A percentile compares a stretch with the other conserved stretches of the same genome.
phyloP scores from a whole-genome alignment of 2,888 invertebrate genomes.

The Pantelozetes paolii region DNA sequence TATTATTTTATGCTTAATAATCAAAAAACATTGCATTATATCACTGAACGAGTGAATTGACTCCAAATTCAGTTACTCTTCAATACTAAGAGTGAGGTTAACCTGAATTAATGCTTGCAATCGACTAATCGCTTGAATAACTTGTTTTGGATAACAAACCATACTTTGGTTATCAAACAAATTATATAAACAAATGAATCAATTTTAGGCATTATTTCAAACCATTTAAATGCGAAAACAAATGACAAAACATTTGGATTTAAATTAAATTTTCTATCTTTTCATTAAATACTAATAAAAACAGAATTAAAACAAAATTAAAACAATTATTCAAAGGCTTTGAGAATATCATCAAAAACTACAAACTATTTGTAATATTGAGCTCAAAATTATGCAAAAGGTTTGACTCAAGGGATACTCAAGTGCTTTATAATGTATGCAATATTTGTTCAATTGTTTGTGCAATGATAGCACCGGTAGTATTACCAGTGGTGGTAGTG shows the following conservation, averaged over 20 bases:
- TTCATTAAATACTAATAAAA: too few species aligned
- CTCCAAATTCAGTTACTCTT: not conserved
- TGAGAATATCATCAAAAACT: too few species aligned
- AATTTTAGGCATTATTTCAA: not conserved
- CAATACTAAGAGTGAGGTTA: not conserved
- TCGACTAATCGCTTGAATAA: conserved; percentile 24
- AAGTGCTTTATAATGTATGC: too few species aligned
- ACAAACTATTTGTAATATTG: too few species aligned
- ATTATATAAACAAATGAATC: conserved; percentile 19
- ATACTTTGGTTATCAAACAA: not conserved
- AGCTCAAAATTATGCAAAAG: too few species aligned
- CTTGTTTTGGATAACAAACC: not conserved
- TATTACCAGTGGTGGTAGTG: not conserved
- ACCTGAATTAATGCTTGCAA: conserved; percentile 14
- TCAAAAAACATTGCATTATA: conserved; percentile 22
- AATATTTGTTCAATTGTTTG: not conserved
- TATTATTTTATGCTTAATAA: conserved; percentile 10
- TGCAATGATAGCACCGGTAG: not conserved
- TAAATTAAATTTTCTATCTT: too few species aligned
- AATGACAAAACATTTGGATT: not conserved
- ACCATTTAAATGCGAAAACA: not conserved
- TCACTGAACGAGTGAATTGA: conserved; percentile 20
- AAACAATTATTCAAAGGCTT: too few species aligned
- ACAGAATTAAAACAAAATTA: too few species aligned
- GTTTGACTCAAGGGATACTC: too few species aligned